Base-by-base conservation (phyloP, 2,113 vertebrate species). In the Halichoerus grypus region DNA sequence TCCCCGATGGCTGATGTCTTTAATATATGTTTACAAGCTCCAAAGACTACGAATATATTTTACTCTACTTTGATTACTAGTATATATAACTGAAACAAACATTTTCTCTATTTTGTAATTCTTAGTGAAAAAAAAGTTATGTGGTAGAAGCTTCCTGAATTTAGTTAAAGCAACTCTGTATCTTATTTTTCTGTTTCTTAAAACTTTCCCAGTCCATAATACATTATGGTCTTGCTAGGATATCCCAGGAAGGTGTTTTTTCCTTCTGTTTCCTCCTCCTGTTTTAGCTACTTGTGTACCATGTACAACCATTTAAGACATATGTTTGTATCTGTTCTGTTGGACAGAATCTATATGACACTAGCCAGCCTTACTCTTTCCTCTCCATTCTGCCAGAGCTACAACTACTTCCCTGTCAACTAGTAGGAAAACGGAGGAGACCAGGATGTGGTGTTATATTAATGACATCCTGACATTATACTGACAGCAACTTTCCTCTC, bases 21-120 rank as follows among this genome's bases (percentile, higher is more conserved):
- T 96, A 92, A 94, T 81, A 83, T 53, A 97, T 95, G 85, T 93
- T 92, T 97, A 93, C 39, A 94, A 89, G 14, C 36, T 77, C 72
- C 36, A 79, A 76, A 93, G 86, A 77, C 76, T 96, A 97, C 82
- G 84, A 21, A 53, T 92, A 28, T 89, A 72, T 93, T 91, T 96
- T 88, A 72, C 76, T 82, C 77, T 85, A 69, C 26, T 88, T 86
- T 95, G 87, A 91, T 71, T 91, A 79, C 55, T 63, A 84, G 72
- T 81, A 88, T 85, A 71, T 22, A 51, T 84, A 93, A 95, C 79
- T 83, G 71, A 97, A 93, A 79, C 69, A 74, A 96, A 57, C 55
- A 59, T 79, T 95, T 74, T 95, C 85, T 88, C 59, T 88, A 22
- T 80, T 71, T 69, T 91, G 49, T 85, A 80, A 82, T 96, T 81